These are phyloP conservation scores for Caenorhabditis sp. DNA, from an alignment of 2,888 invertebrate genomes.

Conservation along the genomic window DNA sequence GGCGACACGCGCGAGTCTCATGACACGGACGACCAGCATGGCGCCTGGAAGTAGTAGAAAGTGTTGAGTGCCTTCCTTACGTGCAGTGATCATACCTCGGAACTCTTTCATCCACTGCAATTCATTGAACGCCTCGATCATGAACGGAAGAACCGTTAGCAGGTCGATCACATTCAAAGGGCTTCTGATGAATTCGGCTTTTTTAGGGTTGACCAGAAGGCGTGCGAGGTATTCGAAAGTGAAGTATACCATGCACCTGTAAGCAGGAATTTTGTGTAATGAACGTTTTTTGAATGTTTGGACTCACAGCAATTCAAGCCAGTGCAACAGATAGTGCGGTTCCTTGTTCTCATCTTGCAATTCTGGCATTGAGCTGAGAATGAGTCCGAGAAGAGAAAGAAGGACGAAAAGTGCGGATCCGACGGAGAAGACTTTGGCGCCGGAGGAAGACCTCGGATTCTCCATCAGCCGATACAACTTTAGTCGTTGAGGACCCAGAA, in stretches of 20 bases:
- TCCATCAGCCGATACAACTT: constrained; percentile 70
- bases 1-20: constrained; percentile 75
- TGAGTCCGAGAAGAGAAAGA: constrained; percentile 73
- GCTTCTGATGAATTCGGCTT: constrained; percentile 70
- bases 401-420: constrained; percentile 76
- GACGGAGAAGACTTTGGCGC: constrained; percentile 75
- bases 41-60: constrained; percentile 70
- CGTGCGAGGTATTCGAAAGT: constrained; percentile 74
- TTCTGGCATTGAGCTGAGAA: constrained; percentile 77
- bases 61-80: too few species aligned
- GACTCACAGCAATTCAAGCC: constrained; percentile 52
- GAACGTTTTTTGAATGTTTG: not conserved
- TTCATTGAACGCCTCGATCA: constrained; percentile 69
- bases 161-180: constrained; percentile 77
- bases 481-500: constrained; percentile 50
- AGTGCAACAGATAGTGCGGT: constrained; percentile 62
- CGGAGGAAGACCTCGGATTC: constrained; percentile 72
- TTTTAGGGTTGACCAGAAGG: constrained; percentile 72
- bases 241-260: constrained; percentile 77
- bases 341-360: constrained; percentile 72
- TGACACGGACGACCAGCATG: constrained; percentile 76
- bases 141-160: constrained; percentile 72
- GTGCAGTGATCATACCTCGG: too few species aligned
- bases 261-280: constrained; percentile 20
- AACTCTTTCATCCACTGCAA: constrained; percentile 70